Base-by-base conservation (phyloP, 2,797 vertebrate species). In the Lacerta agilis region DNA sequence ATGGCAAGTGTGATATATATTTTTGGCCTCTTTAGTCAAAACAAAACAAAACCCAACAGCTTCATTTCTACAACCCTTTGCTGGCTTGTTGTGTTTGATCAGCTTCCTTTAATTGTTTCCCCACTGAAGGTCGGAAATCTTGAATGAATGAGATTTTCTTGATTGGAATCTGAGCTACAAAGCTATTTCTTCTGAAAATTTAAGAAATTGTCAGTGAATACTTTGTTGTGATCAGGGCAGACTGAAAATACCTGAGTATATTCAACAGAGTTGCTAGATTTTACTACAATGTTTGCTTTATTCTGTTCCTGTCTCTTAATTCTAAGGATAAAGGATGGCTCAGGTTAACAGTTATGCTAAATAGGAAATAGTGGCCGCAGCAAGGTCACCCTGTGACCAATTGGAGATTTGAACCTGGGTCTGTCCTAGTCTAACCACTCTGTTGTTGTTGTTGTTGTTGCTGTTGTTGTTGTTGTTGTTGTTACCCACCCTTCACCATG, bases 141-240 rank as follows among this genome's bases (percentile, higher is more conserved):
- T 88, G 36, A 73, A 55, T 29, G n/a, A 45, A 85, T 66, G 43
- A 85, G 82, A 61, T 72, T 75, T 83, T 83, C 73, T 76, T 77
- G 45, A 88, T 67, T 87, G 41, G 81, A 72, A 83, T 79, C 72
- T 76, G 43, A 75, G 69, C 76, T 8, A 29, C 49, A 43, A 67
- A 69, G 73, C 67, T 69, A 71, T 87, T 83, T 83, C 61, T 67
- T 43, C 23, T 69, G 45, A 83, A 67, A 83, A 71, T 83, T n/a
- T 86, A 67, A 79, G 76, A 86, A 78, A 55, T 69, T 71, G n/a
- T 83, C 66, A 58, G n/a, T 72, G 45, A 83, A 88, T 69, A 88
- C 66, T 83, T 78, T 79, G 49, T 71, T 83, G 81, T 71, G 43
- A 83, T 69, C 61, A 43, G n/a, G 75, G 69, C 18, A 79, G 87